Conservation (phyloP, 2,888 invertebrate genomes). For the Elmis aenea region DNA sequence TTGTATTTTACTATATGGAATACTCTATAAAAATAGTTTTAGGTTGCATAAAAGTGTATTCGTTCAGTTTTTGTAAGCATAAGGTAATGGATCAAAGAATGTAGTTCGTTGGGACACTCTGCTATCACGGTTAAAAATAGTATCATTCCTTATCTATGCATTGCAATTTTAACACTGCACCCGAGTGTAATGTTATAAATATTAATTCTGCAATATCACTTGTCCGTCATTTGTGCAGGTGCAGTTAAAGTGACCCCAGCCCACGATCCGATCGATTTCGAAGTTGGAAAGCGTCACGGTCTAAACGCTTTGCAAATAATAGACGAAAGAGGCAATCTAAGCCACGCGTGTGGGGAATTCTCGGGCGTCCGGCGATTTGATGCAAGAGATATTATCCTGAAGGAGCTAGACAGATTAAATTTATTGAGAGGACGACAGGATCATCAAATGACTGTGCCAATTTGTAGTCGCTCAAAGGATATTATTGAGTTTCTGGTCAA, state of each 20-base stretch:
- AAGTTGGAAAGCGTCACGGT: constrained; percentile 84
- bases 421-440: constrained; percentile 53
- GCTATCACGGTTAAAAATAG: no score
- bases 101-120: no score
- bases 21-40: no score
- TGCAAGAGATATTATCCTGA: constrained; percentile 76
- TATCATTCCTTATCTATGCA: no score
- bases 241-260: constrained; percentile 99
- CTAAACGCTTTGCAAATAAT: constrained; percentile 85
- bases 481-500: constrained; percentile 94
- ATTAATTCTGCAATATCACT: no score
- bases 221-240: constrained; percentile 55
- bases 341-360: constrained; percentile 71
- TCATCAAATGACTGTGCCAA: constrained; percentile 94
- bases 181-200: no score
- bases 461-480: constrained; percentile 95
- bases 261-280: constrained; percentile 96
- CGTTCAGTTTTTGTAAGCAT: no score
- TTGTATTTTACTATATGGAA: no score
- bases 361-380: constrained; percentile 86
- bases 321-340: constrained; percentile 83
- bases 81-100: no score
- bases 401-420: constrained; percentile 65
- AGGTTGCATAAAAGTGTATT: no score
- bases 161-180: no score